Conservation (phyloP, 2,797 vertebrate genomes). For the Poecilia wingei region DNA sequence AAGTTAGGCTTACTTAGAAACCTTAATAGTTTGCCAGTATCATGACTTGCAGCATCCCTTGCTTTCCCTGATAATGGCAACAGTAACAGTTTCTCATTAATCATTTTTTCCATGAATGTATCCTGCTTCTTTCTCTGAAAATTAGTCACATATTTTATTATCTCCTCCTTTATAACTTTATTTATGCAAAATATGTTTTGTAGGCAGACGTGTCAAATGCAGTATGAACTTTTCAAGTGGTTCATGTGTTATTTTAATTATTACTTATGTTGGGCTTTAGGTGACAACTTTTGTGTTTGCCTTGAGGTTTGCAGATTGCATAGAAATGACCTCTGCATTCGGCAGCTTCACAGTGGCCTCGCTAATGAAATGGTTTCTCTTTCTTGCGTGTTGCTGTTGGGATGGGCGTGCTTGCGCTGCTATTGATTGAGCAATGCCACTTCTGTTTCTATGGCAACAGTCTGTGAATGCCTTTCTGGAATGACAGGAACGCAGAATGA, state of each 20-base stretch:
- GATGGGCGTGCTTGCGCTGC: conserved; percentile 51
- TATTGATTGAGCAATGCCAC: conserved; percentile 49
- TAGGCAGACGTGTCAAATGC: background rate
- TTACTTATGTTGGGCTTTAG: background rate
- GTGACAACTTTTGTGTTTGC: background rate
- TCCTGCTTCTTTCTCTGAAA: background rate
- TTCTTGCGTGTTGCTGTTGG: conserved; percentile 53
- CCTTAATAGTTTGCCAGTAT: background rate
- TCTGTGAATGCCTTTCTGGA: conserved; percentile 46
- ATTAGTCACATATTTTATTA: background rate
- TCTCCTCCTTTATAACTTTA: background rate
- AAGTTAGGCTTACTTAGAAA: background rate
- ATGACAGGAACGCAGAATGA: conserved; percentile 33
- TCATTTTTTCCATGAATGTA: background rate
- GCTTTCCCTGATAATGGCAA: background rate
- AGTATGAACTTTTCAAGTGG: background rate
- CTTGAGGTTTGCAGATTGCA: background rate
- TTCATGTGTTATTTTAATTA: background rate
- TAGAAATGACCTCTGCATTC: conserved; percentile 12
- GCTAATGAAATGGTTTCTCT: conserved; percentile 58
- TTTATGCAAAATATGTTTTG: background rate
- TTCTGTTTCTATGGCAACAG: conserved; percentile 56
- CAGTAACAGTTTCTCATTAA: background rate
- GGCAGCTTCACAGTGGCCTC: conserved; percentile 55
- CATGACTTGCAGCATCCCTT: background rate